Evolutionary conservation across 2,888 invertebrate genomes (phyloP), one percentile per base, ranked within the genome.

Genomic region (Phasia obesa): DNA sequence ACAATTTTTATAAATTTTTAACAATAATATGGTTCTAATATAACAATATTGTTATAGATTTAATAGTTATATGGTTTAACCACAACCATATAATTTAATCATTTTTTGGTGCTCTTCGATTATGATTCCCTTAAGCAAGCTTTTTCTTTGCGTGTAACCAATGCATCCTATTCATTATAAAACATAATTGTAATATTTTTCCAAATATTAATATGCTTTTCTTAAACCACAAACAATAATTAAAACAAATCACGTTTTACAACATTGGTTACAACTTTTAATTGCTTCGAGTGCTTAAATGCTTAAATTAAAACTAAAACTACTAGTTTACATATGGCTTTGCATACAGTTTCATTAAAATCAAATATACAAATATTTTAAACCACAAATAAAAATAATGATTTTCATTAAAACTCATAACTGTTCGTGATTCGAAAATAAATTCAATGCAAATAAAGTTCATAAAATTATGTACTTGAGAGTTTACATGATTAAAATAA

Each of bases 321-420:
- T 25, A 3, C 42, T 42, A 7, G 23, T 51, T 65, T 21, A 5
- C 35, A 51, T 27, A 49, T 51, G 49, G 3, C 4, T 47, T 17
- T 13, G 27, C 47, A 64, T 15, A 19, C 3, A 71, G 21, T 38
- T 35, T 21, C 70, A 71, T 38, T 23, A 31, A 25, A 27, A 9
- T 27, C 15, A 27, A 9, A 44, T n/a, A n/a, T n/a, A n/a, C n/a
- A n/a, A 19, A 57, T 7, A 31, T 23, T 15, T 57, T 9, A 31
- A 27, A n/a, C 15, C 15, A 15, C 27, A 4, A 35, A n/a, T 35
- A 38, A 17, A 71, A n/a, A n/a, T n/a, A 51, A 25, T n/a, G 1
- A 27, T 62, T 42, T 60, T 15, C 19, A 51, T 60, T 71, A 73
- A 73, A 25, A 25, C 60, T 23, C 27, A 35, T 74, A 74, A 64